Evolutionary conservation across 2,797 vertebrate species (phyloP).

Genomic region (Hypotaenidia philippensis): DNA sequence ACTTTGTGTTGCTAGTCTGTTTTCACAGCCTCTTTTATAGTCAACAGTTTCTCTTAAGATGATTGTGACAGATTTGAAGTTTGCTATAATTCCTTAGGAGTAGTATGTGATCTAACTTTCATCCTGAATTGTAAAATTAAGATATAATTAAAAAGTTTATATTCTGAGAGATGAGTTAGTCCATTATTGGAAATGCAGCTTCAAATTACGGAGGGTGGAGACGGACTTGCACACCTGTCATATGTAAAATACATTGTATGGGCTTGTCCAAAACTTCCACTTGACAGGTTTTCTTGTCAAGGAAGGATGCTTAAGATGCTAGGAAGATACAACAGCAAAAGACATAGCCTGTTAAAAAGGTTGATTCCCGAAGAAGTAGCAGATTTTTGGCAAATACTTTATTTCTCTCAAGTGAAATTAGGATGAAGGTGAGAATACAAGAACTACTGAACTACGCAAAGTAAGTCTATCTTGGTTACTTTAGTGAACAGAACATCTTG

Average conservation of each 20-base stretch:
- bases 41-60: background rate
- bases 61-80: background rate
- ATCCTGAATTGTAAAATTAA: background rate
- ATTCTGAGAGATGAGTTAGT: background rate
- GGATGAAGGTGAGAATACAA: background rate
- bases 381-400: background rate
- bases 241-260: background rate
- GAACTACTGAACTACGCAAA: background rate
- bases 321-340: background rate
- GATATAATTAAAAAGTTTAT: background rate
- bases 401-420: background rate
- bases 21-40: background rate
- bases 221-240: background rate
- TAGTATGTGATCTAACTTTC: background rate
- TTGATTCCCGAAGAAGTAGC: background rate
- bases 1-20: background rate
- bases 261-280: background rate
- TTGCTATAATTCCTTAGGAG: background rate
- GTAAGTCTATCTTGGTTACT: background rate
- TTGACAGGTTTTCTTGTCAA: background rate
- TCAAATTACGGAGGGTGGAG: background rate
- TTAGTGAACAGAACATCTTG: background rate
- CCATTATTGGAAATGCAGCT: background rate
- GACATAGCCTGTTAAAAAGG: background rate
- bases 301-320: background rate